A percentile compares a stretch with the other conserved stretches of the same genome.
Evolutionary conservation across 1,140 invertebrate genomes (phyloP).

Genomic region (Oryzaephilus surinamensis): DNA sequence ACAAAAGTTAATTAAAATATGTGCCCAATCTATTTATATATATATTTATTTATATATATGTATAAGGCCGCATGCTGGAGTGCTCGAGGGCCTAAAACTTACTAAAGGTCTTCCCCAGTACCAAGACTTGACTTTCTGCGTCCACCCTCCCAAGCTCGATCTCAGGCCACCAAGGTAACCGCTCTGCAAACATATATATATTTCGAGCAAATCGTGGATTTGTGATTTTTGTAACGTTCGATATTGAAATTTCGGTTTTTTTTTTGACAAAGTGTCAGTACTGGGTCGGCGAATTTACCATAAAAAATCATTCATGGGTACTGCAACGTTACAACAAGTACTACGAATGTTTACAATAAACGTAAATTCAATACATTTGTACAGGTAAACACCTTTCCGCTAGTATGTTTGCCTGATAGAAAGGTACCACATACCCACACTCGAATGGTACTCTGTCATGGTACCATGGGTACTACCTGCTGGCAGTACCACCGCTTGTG

Average conservation of each 20-base stretch:
- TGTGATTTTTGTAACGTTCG: no score
- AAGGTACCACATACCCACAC: no score
- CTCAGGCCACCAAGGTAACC: constrained; percentile 85
- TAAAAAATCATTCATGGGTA: constrained; percentile 4
- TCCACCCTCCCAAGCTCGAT: constrained; percentile 82
- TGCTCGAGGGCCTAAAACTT: constrained; percentile 46
- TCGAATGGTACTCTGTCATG: no score
- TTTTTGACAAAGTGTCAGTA: background rate
- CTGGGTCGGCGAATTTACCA: background rate
- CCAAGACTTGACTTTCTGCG: constrained; percentile 89
- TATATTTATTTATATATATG: no score
- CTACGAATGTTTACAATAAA: no score
- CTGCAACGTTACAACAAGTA: no score
- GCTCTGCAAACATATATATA: constrained; percentile 58
- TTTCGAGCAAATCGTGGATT: no score
- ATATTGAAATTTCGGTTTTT: constrained; percentile 9
- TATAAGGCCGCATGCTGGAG: constrained; percentile 21
- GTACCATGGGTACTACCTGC: no score
- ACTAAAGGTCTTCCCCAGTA: constrained; percentile 90
- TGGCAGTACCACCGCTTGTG: no score
- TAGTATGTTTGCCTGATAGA: no score
- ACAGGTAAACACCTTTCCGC: no score
- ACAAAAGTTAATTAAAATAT: constrained; percentile 6
- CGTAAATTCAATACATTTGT: no score
- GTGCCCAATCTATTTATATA: constrained; percentile 17